A percentile compares a stretch with the other conserved stretches of the same genome.
These are phyloP conservation scores for Amniataba percoides DNA, from an alignment of 2,797 vertebrate genomes.

Conservation along the genomic window DNA sequence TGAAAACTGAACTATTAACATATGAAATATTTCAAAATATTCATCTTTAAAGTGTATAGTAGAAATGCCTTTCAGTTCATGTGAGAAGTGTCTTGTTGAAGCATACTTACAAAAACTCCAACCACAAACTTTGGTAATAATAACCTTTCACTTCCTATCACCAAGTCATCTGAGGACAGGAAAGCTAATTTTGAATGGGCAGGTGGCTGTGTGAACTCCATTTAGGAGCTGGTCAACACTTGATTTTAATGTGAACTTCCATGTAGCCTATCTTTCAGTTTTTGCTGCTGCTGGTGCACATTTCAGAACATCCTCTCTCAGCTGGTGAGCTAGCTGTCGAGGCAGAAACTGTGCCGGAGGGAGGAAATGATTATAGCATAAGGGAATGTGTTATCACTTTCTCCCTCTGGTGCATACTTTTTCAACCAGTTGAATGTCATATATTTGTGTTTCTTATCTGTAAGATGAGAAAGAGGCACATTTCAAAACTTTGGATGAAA, in stretches of 20 bases:
- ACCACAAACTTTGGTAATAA: slow-evolving; percentile 38
- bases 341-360: slow-evolving; percentile 69
- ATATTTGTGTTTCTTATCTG: slow-evolving; percentile 71
- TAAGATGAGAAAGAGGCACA: slow-evolving; percentile 56
- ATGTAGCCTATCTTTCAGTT: slow-evolving; percentile 14
- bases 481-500: slow-evolving; percentile 49
- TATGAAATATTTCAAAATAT: not conserved
- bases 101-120: slow-evolving; percentile 28
- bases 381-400: slow-evolving; percentile 83
- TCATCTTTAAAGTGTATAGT: not conserved
- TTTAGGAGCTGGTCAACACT: slow-evolving; percentile 28
- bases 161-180: slow-evolving; percentile 36
- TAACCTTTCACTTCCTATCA: slow-evolving; percentile 61
- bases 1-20: not conserved
- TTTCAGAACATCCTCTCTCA: slow-evolving; percentile 74
- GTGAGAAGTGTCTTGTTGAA: slow-evolving; percentile 14
- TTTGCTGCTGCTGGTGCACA: slow-evolving; percentile 50
- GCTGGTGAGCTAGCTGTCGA: slow-evolving; percentile 73
- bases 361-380: slow-evolving; percentile 82
- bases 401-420: slow-evolving; percentile 63
- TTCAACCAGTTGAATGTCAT: slow-evolving; percentile 60
- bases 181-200: slow-evolving; percentile 28
- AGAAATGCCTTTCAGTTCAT: slow-evolving; percentile 21
- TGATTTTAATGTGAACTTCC: slow-evolving; percentile 19
- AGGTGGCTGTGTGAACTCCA: slow-evolving; percentile 16